Base-by-base conservation (phyloP, 2,888 invertebrate genomes). In the Lasioglossum figueresi region DNA sequence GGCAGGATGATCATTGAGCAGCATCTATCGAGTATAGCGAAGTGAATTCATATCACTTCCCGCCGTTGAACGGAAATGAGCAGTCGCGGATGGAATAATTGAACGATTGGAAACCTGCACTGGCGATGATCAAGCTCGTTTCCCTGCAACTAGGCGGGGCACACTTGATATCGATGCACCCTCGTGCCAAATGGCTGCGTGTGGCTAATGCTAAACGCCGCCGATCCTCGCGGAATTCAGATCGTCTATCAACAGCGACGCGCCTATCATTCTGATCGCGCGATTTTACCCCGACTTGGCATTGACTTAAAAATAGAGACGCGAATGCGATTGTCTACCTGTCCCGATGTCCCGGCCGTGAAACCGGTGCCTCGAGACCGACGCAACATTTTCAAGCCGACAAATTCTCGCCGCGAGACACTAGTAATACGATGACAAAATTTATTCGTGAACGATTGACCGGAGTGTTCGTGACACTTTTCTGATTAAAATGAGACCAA, bases 11-110 rank as follows among this genome's bases (percentile, higher is more conserved):
- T 31, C 6, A 63, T 27, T 31, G 27, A 31, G 31, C 31, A 63
- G 16, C 6, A 6, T 63, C 63, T 2, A 63, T 31, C 63, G 63
- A 16, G 63, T 31, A 63, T 63, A 74, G 40, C 4, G 70, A 70
- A 70, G 70, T 79, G 82, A 88, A 86, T 88, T 88, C 84, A 84
- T 88, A 88, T 88, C 84, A 76, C 84, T 87, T 84, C 86, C 86
- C 82, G 86, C 78, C 23, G 37, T 2, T 14, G 73, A 82, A 78
- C 89, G 89, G 89, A 89, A 89, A 84, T 83, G 84, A 23, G 40
- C 76, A 31, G 81, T 56, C 83, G 87, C 87, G 87, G 66, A 52
- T 85, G 74, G 88, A 89, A 89, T 89, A 89, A 81, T 43, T 84
- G 80, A 88, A 81, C 88, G 84, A 87, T 82, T 85, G 82, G 79